Percentiles rank a stretch among this genome's conserved stretches.
phyloP scores from a whole-genome alignment of 2,888 invertebrate genomes.

The Dynastes hyllus region DNA sequence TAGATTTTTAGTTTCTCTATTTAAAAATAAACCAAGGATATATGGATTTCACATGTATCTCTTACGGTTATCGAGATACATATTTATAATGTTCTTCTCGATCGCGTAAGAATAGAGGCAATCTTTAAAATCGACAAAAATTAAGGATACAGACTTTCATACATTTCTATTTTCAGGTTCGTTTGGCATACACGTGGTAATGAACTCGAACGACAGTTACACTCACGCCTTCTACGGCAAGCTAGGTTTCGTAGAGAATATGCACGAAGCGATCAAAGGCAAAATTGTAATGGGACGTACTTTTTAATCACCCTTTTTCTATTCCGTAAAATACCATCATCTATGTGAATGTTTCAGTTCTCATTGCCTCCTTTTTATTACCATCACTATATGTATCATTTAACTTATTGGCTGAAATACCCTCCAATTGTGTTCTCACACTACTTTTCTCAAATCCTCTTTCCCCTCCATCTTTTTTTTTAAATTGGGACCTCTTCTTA shows the following conservation, averaged over 20 bases:
- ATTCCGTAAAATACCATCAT: not conserved
- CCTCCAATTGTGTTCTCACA: constrained; percentile 38
- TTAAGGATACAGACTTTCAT: too few species aligned
- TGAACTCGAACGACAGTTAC: constrained; percentile 82
- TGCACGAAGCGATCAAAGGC: constrained; percentile 75
- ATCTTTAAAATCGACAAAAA: too few species aligned
- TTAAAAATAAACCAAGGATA: too few species aligned
- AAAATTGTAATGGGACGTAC: constrained; percentile 82
- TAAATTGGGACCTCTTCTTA: too few species aligned
- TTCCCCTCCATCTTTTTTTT: not conserved
- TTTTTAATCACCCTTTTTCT: constrained; percentile 75
- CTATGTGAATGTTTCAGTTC: constrained; percentile 5
- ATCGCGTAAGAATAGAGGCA: too few species aligned
- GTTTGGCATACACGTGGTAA: constrained; percentile 89
- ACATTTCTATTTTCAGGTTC: constrained; percentile 75
- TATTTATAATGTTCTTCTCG: too few species aligned
- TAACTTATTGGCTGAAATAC: constrained; percentile 49
- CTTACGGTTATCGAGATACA: too few species aligned
- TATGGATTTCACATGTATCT: too few species aligned
- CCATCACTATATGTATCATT: not conserved
- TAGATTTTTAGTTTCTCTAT: too few species aligned
- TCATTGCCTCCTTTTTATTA: constrained; percentile 22
- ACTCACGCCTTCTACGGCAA: constrained; percentile 89
- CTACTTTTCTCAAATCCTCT: constrained; percentile 1
- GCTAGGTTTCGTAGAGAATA: constrained; percentile 88